A percentile compares a stretch with the other conserved stretches of the same genome.
These are phyloP conservation scores for Lagopus muta DNA, from an alignment of 2,113 vertebrate genomes.

Conservation along the genomic window DNA sequence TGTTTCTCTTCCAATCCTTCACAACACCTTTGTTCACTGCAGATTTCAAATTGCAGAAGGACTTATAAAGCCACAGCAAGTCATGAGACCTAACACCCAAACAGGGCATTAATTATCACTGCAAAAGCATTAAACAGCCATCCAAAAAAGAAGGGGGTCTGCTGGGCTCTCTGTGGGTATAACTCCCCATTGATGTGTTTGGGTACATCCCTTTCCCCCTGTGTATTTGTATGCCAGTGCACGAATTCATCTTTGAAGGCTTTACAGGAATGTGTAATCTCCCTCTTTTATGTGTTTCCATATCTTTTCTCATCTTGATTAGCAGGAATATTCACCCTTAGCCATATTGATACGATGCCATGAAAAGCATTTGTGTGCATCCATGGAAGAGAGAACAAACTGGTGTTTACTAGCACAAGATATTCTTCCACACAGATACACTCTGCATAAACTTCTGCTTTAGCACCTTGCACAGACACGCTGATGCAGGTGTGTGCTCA, in stretches of 20 bases:
- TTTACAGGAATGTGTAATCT: slow-evolving; percentile 60
- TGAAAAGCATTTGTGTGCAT: slow-evolving; percentile 25
- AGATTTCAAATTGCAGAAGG: slow-evolving; percentile 49
- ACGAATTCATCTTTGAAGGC: slow-evolving; percentile 56
- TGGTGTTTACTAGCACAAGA: slow-evolving; percentile 15
- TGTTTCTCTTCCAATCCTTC: slow-evolving; percentile 30
- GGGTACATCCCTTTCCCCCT: slow-evolving; percentile 14
- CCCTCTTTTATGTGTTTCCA: slow-evolving; percentile 59
- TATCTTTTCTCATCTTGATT: slow-evolving; percentile 48
- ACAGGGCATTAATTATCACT: slow-evolving; percentile 38
- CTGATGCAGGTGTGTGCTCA: neutral
- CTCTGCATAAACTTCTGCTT: neutral
- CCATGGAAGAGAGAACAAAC: neutral
- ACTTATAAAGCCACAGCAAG: slow-evolving; percentile 44
- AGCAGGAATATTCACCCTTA: slow-evolving; percentile 42
- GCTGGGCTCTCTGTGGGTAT: slow-evolving; percentile 6
- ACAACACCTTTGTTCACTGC: neutral
- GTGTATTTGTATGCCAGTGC: slow-evolving; percentile 44
- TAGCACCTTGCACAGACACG: neutral
- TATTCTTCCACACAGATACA: neutral
- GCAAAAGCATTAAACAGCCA: neutral
- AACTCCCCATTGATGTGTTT: slow-evolving; percentile 54
- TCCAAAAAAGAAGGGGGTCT: slow-evolving; percentile 31
- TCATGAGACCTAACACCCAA: slow-evolving; percentile 9
- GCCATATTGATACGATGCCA: slow-evolving; percentile 17